These are phyloP conservation scores for Elaphurus davidianus DNA, from an alignment of 2,113 vertebrate genomes.

Conservation along the genomic window DNA sequence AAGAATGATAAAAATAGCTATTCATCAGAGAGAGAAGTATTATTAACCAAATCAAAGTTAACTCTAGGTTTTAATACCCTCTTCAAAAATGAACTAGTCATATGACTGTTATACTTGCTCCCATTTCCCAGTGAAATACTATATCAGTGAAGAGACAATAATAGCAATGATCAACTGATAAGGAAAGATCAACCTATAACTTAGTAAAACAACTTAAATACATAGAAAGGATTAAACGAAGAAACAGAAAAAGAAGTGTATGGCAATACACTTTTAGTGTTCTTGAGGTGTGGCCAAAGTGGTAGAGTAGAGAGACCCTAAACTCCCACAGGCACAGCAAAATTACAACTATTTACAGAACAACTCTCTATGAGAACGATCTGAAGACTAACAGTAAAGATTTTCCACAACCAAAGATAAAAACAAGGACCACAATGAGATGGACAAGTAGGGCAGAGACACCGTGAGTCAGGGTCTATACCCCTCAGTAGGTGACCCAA, in stretches of 20 bases:
- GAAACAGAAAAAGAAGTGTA: not conserved
- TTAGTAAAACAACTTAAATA: not conserved
- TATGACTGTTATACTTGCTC: not conserved
- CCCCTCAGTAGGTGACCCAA: not conserved
- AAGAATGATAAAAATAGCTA: not conserved
- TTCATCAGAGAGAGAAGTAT: not conserved
- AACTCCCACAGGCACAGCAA: not conserved
- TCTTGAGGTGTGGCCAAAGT: not conserved
- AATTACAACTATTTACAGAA: not conserved
- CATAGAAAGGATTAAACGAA: not conserved
- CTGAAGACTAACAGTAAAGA: not conserved
- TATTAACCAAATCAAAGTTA: not conserved
- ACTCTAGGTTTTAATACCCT: not conserved
- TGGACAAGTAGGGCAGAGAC: not conserved
- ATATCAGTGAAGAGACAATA: not conserved
- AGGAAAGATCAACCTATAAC: not conserved
- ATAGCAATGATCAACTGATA: not conserved
- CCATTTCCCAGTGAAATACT: not conserved
- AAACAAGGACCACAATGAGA: not conserved
- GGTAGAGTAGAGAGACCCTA: not conserved
- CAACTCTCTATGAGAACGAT: not conserved
- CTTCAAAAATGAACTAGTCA: not conserved
- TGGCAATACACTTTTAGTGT: not conserved
- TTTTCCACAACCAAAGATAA: not conserved
- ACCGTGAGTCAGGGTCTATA: not conserved